These are phyloP conservation scores for Drosophila takahashii DNA, from an alignment of 1,140 invertebrate species.

Conservation along the genomic window DNA sequence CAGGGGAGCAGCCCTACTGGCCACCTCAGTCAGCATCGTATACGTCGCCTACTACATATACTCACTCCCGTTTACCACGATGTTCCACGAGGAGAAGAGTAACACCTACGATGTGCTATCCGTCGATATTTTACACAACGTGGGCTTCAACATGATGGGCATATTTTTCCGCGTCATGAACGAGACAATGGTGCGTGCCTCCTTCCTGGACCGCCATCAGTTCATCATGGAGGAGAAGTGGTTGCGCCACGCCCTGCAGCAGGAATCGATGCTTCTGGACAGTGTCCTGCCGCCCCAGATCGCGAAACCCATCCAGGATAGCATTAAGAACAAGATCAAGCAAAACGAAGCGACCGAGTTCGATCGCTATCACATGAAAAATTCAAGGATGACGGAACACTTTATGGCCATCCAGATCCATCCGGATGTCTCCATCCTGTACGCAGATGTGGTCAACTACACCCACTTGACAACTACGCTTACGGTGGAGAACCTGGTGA, in stretches of 20 bases:
- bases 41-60: conserved; percentile 87
- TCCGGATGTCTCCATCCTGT: conserved; percentile 95
- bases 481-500: conserved; percentile 92
- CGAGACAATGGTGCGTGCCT: conserved; percentile 92
- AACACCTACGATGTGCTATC: conserved; percentile 58
- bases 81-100: not conserved
- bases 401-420: conserved; percentile 94
- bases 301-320: conserved; percentile 90
- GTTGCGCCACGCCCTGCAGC: conserved; percentile 91
- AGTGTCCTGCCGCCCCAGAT: conserved; percentile 95
- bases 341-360: conserved; percentile 53
- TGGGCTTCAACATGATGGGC: conserved; percentile 92
- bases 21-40: conserved; percentile 86
- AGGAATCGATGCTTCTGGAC: conserved; percentile 93
- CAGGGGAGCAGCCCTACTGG: conserved; percentile 87
- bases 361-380: not conserved
- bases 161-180: conserved; percentile 94
- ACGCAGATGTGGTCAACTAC: conserved; percentile 98
- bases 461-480: conserved; percentile 94
- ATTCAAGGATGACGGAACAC: conserved; percentile 84
- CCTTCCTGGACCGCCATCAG: conserved; percentile 93
- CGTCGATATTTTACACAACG: conserved; percentile 90
- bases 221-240: conserved; percentile 94
- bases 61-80: conserved; percentile 85
- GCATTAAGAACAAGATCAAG: conserved; percentile 89